A percentile compares a stretch with the other conserved stretches of the same genome.
These are phyloP conservation scores for Haliaeetus leucogaster DNA, from an alignment of 2,113 vertebrate genomes.

Conservation along the genomic window DNA sequence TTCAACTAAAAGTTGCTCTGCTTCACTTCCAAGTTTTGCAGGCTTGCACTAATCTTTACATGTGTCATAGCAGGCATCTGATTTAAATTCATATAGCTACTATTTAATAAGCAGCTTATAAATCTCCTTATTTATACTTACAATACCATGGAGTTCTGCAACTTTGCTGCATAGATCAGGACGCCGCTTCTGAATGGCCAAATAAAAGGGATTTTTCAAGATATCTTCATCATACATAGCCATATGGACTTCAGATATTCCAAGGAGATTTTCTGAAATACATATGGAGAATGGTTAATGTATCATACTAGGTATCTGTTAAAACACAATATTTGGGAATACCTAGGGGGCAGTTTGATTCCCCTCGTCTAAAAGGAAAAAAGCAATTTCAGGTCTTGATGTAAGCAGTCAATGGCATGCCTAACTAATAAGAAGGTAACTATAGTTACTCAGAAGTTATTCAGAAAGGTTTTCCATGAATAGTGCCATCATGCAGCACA, in stretches of 20 bases:
- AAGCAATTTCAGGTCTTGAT: background rate
- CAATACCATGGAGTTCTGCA: slow-evolving; percentile 87
- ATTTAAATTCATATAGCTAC: background rate
- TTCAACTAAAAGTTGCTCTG: background rate
- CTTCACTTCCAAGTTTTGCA: background rate
- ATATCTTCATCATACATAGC: slow-evolving; percentile 98
- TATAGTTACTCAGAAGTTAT: background rate
- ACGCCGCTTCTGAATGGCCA: slow-evolving; percentile 87
- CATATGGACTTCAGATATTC: slow-evolving; percentile 82
- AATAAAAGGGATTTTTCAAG: slow-evolving; percentile 92
- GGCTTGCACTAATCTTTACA: background rate
- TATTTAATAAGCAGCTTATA: background rate
- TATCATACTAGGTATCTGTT: background rate
- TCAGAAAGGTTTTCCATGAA: background rate
- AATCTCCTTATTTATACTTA: slow-evolving; percentile 67
- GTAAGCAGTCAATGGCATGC: background rate
- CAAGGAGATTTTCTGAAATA: slow-evolving; percentile 44
- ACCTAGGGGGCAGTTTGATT: background rate
- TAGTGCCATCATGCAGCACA: no score
- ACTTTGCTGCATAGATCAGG: slow-evolving; percentile 87
- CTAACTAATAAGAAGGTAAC: background rate
- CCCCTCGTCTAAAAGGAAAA: background rate
- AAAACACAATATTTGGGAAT: background rate
- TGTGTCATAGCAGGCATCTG: background rate
- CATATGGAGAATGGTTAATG: background rate